Evolutionary conservation across 2,797 vertebrate species (phyloP).

Genomic region (Orientallactaga sibirica): DNA sequence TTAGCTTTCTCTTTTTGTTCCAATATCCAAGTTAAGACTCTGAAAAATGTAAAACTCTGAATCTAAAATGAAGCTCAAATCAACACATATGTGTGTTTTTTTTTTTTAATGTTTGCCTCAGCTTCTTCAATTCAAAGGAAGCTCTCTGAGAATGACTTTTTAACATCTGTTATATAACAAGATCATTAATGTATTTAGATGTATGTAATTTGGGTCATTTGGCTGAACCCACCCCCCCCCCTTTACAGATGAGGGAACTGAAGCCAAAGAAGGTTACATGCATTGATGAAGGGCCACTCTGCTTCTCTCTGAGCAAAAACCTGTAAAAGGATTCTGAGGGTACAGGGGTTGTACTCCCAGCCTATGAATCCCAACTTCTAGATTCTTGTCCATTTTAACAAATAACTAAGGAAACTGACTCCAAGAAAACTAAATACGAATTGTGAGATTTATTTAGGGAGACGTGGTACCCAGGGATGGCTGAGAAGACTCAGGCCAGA

Average conservation of each 20-base stretch:
- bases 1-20: conserved; percentile 12
- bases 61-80: background rate
- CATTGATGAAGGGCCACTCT: background rate
- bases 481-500: too few species aligned
- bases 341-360: too few species aligned
- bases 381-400: too few species aligned
- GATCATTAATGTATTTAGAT: background rate
- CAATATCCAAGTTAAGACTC: background rate
- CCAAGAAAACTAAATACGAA: too few species aligned
- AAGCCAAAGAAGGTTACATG: background rate
- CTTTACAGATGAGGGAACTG: background rate
- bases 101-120: conserved; percentile 17
- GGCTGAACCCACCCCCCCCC: background rate
- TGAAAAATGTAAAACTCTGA: background rate
- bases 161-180: background rate
- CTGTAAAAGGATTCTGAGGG: too few species aligned
- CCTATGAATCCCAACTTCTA: too few species aligned
- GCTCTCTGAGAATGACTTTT: background rate
- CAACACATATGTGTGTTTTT: background rate
- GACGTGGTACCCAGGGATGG: too few species aligned
- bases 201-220: background rate
- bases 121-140: background rate
- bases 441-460: too few species aligned
- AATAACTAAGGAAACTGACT: too few species aligned
- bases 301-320: background rate